These are phyloP conservation scores for Pelodytes ibericus DNA, from an alignment of 2,797 vertebrate species.

Conservation along the genomic window DNA sequence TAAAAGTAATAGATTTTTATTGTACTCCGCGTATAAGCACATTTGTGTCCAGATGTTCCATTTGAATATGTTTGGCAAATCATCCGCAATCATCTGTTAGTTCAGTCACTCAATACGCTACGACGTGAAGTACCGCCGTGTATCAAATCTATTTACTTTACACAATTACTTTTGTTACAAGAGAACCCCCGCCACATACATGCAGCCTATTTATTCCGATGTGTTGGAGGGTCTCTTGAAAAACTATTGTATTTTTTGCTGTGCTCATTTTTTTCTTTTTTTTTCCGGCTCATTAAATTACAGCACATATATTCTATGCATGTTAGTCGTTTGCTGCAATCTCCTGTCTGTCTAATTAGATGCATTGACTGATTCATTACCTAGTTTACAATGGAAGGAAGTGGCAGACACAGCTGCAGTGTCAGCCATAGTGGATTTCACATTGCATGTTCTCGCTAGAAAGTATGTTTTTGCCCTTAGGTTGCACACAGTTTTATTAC, in stretches of 20 bases:
- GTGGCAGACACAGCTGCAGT: background rate
- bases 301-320: background rate
- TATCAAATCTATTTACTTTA: conserved; percentile 16
- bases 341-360: conserved; percentile 40
- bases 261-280: no score
- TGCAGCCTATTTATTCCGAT: background rate
- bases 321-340: background rate
- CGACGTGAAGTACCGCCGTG: background rate
- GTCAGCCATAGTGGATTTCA: background rate
- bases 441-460: conserved; percentile 5
- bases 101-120: conserved; percentile 13
- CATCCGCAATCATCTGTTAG: conserved; percentile 39
- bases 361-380: conserved; percentile 26
- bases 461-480: conserved; percentile 2
- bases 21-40: conserved; percentile 1
- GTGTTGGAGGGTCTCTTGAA: conserved; percentile 7
- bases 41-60: conserved; percentile 43
- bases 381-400: conserved; percentile 7
- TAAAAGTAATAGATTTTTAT: conserved; percentile 28
- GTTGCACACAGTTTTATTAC: conserved; percentile 5
- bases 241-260: conserved; percentile 4
- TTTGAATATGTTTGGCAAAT: conserved; percentile 37
- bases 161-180: conserved; percentile 33
- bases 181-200: background rate
- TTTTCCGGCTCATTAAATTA: conserved; percentile 3